Evolutionary conservation across 2,797 vertebrate species (phyloP), one percentile per base, ranked within the genome.

Genomic region (Sebastes melanostomus): DNA sequence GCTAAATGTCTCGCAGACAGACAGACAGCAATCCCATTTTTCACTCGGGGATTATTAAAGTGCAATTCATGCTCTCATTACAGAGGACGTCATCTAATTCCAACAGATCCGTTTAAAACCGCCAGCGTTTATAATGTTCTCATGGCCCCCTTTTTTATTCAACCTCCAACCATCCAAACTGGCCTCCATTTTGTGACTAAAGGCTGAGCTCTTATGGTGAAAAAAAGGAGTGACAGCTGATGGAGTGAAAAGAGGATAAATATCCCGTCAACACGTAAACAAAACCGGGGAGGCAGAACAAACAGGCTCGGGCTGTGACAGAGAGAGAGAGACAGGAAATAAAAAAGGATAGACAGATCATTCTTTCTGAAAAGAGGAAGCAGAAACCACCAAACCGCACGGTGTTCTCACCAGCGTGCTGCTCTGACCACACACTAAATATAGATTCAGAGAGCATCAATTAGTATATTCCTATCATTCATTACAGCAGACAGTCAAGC

Each of bases 101-200:
- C 29, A 62, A 11, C 34, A 42, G 34, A 78, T 66, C 58, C 0
- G 13, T 20, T 76, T 42, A 66, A 56, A 59, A 30, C n/a, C 4
- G 16, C 5, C 34, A 10, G 18, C 20, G 14, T 36, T 66, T 12
- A 27, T 8, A 11, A 16, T 4, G 25, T 71, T 42, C 7, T 32
- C 65, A 34, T 34, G 32, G 20, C 27, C 20, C 8, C 1, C 38
- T 65, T n/a, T 52, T 52, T 68, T 10, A 42, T 34, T 30, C 11
- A 56, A 32, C 29, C 9, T 34, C 58, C 34, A 27, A 32, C 38
- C 42, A 42, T 42, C 25, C 73, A 70, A 10, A 24, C 3, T 9
- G 13, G 50, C 77, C 63, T 88, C 89, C 90, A 92, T 92, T 92
- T 92, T 92, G 87, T 82, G 42, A 56, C 56, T 29, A 0, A 6